Conservation (phyloP, 2,113 vertebrate species). For the Ameiurus melas region DNA sequence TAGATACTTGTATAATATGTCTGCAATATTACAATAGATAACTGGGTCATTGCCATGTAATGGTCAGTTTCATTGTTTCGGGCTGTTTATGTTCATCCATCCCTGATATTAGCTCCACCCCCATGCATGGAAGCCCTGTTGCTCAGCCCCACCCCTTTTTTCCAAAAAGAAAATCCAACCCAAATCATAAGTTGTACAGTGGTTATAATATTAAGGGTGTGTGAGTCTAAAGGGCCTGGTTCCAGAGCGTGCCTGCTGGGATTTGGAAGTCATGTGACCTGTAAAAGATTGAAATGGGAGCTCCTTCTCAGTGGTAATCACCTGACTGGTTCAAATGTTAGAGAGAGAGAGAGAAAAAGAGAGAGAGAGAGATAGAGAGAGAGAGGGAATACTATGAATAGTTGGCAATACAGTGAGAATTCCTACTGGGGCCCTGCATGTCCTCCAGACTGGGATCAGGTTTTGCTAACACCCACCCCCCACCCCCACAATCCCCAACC, state of each 20-base stretch:
- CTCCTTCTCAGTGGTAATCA: conserved; percentile 34
- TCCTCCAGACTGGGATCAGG: conserved; percentile 39
- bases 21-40: not conserved
- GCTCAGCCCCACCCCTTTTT: not conserved
- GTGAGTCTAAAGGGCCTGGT: conserved; percentile 24
- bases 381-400: conserved; percentile 30
- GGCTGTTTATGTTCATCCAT: not conserved
- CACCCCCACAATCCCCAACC: too few relatives aligned
- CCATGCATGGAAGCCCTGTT: too few relatives aligned
- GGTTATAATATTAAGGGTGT: not conserved
- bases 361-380: conserved; percentile 18
- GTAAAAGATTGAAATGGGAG: conserved; percentile 14
- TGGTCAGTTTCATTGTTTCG: not conserved
- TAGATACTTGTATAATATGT: not conserved
- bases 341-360: not conserved
- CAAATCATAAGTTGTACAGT: not conserved
- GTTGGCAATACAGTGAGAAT: conserved; percentile 49
- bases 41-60: not conserved
- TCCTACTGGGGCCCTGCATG: conserved; percentile 45
- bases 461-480: conserved; percentile 31
- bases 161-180: not conserved
- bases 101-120: not conserved
- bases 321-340: conserved; percentile 30
- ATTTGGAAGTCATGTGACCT: conserved; percentile 45
- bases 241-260: conserved; percentile 44